phyloP scores from a whole-genome alignment of 2,797 vertebrate genomes.

The Mormyrus proboscirostris region DNA sequence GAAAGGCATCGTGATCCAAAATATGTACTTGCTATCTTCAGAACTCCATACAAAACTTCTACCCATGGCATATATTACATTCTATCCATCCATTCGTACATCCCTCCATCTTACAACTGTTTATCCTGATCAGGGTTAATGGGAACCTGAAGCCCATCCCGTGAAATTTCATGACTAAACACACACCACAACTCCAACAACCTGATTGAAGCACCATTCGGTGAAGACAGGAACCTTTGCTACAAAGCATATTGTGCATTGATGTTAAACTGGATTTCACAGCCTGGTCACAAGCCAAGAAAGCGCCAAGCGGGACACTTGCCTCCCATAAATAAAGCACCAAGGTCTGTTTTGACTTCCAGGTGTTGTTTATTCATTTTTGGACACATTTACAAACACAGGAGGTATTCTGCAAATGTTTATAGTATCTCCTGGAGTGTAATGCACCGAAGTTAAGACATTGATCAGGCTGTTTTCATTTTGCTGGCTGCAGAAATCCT shows the following conservation, averaged over 20 bases:
- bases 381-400: conserved; percentile 17
- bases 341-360: conserved; percentile 15
- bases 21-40: background rate
- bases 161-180: background rate
- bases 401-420: conserved; percentile 15
- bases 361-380: conserved; percentile 6
- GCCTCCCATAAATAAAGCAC: background rate
- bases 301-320: background rate
- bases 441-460: background rate
- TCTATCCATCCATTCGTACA: background rate
- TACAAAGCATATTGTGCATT: background rate
- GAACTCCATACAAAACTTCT: background rate
- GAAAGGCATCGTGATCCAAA: background rate
- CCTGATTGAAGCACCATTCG: background rate
- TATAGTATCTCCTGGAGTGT: conserved; percentile 4
- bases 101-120: background rate
- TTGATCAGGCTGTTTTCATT: background rate
- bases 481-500: background rate
- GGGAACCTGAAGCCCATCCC: background rate
- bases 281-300: background rate
- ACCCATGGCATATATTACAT: background rate
- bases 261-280: background rate
- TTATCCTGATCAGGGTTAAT: background rate
- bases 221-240: background rate
- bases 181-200: background rate